Evolutionary conservation across 2,797 vertebrate genomes (phyloP), one percentile per base, ranked within the genome.

Genomic region (Lithobates pipiens): DNA sequence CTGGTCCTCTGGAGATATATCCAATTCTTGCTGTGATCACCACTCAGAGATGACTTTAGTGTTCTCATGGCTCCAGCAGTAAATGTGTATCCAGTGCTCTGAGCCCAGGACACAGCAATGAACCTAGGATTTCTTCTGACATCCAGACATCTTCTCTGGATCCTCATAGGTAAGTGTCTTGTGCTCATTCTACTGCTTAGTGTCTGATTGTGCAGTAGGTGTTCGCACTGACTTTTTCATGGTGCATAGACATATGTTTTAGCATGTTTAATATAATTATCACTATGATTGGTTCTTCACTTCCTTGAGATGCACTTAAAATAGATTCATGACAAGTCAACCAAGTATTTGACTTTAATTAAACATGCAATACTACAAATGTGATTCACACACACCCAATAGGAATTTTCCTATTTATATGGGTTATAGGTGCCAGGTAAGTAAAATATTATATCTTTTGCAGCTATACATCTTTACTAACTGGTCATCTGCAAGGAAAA

Each of bases 121-220:
- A 68, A 79, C 63, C 86, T 75, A 68, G 76, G 81, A 76, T 80
- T 61, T 34, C 82, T 84, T 7, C 70, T 87, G 5, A 71, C 29
- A 15, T 67, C 76, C 76, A 80, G 81, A n/a, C 81, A 83, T 39
- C 86, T 87, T 32, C 81, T 87, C 76, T 87, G 86, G 86, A 87
- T 87, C 63, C 76, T 87, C 8, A 18, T 87, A 67, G 86, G 86
- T 87, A 77, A 78, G 54, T 18, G n/a, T 2, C 11, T 18, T 25
- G 25, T 36, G 50, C 11, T 79, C 7, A n/a, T 36, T 76, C n/a
- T 23, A 18, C 10, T 3, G 16, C 77, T 32, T 8, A 61, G 6
- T 61, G 54, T 61, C 5, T 61, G 21, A n/a, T 23, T 61, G 54
- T n/a, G 7, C 21, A n/a, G 18, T 61, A 23, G 18, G 3, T 61